phyloP scores from a whole-genome alignment of 2,113 vertebrate genomes.

The Lepus timidus region DNA sequence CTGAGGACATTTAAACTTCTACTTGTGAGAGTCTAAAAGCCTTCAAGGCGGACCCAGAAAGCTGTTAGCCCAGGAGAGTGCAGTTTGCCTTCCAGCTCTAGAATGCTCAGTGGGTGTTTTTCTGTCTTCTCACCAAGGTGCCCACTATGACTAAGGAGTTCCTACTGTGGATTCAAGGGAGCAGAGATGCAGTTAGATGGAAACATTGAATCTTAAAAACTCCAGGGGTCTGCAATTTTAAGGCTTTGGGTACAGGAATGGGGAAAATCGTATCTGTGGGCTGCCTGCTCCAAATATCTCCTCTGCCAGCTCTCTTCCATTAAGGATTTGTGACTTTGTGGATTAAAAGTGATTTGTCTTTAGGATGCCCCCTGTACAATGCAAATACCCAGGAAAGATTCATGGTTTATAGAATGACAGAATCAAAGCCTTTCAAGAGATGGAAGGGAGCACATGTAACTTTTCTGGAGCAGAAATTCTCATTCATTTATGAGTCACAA shows the following conservation, averaged over 20 bases:
- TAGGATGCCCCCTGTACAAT: neutral
- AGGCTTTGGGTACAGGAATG: neutral
- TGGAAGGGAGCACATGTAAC: neutral
- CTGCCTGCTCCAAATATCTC: neutral
- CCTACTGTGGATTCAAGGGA: neutral
- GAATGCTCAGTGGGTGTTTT: constrained; percentile 63
- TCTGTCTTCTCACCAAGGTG: neutral
- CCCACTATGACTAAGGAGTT: neutral
- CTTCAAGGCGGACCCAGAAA: constrained; percentile 54
- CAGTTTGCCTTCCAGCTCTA: constrained; percentile 25
- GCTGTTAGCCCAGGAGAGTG: constrained; percentile 6
- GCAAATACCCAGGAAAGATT: neutral
- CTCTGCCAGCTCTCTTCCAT: neutral
- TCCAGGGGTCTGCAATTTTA: neutral
- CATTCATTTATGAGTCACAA: neutral
- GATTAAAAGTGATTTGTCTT: constrained; percentile 1
- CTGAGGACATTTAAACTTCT: neutral
- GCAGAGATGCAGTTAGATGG: constrained; percentile 9
- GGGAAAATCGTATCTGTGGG: neutral
- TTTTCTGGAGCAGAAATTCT: constrained; percentile 16
- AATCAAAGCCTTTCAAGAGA: neutral
- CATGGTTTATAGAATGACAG: neutral
- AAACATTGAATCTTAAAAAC: neutral
- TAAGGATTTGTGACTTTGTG: neutral
- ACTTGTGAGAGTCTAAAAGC: constrained; percentile 68